Percentiles rank a stretch among this genome's conserved stretches.
These are phyloP conservation scores for Babyrousa celebensis DNA, from an alignment of 2,797 vertebrate species.

Conservation along the genomic window DNA sequence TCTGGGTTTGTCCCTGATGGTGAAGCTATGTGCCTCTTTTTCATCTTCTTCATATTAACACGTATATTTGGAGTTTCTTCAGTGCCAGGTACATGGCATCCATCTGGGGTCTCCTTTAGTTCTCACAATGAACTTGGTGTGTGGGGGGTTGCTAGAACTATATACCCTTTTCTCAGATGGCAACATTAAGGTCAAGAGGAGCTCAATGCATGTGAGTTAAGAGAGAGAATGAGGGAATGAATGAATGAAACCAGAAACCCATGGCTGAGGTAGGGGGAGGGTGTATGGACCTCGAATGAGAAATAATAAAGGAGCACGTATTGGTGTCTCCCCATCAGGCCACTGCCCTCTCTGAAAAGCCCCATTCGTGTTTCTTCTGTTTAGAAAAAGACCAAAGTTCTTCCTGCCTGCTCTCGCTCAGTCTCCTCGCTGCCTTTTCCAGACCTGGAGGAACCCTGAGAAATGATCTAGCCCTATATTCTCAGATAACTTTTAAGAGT, in stretches of 20 bases:
- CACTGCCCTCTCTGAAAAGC: fast-evolving
- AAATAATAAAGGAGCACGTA: fast-evolving
- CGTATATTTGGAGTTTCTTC: not conserved
- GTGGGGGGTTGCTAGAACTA: not conserved
- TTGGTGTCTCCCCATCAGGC: fast-evolving
- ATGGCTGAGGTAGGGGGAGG: not conserved
- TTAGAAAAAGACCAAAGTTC: not conserved
- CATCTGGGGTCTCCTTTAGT: not conserved
- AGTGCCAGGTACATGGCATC: not conserved
- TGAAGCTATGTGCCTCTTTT: not conserved
- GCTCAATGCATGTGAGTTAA: not conserved
- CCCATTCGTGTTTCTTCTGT: not conserved
- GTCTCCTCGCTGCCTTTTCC: not conserved
- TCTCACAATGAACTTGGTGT: not conserved
- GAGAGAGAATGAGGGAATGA: not conserved
- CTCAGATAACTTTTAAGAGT: not conserved
- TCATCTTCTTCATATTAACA: not conserved
- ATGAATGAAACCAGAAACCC: not conserved
- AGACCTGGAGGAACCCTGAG: not conserved
- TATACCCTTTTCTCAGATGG: constrained; percentile 33
- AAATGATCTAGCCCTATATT: not conserved
- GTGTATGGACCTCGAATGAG: not conserved
- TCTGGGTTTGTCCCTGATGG: not conserved
- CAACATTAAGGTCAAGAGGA: not conserved
- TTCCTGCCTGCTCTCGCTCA: not conserved